phyloP scores from a whole-genome alignment of 2,797 vertebrate species.

The Smutsia gigantea region DNA sequence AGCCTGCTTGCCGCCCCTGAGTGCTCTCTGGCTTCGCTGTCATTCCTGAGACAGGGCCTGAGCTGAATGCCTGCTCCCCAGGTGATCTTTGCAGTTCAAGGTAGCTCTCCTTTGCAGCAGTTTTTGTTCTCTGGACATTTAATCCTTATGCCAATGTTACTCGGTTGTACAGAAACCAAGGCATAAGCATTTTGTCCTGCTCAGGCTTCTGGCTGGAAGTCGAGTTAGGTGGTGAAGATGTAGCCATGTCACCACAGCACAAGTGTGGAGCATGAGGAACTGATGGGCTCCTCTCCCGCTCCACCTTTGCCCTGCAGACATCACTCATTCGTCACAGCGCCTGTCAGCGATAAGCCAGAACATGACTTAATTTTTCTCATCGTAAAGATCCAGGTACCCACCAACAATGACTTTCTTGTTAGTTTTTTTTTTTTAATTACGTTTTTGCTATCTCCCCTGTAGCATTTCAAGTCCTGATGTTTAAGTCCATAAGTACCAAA shows the following conservation, averaged over 20 bases:
- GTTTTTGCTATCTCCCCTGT: background rate
- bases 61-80: accelerated
- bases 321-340: background rate
- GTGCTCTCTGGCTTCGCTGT: background rate
- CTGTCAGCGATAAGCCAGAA: background rate
- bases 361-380: background rate
- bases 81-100: background rate
- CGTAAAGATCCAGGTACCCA: background rate
- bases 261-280: background rate
- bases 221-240: background rate
- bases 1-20: background rate
- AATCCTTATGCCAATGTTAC: background rate
- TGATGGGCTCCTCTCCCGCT: accelerated
- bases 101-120: background rate
- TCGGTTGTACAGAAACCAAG: background rate
- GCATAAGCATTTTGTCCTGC: background rate
- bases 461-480: conserved; percentile 4
- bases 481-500: background rate
- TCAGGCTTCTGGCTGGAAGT: background rate
- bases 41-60: background rate
- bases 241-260: background rate
- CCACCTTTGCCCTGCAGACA: background rate
- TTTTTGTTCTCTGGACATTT: background rate
- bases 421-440: background rate
- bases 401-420: background rate